A percentile compares a stretch with the other conserved stretches of the same genome.
Evolutionary conservation across 2,113 vertebrate genomes (phyloP).

Genomic region (Ibidorhyncha struthersii): DNA sequence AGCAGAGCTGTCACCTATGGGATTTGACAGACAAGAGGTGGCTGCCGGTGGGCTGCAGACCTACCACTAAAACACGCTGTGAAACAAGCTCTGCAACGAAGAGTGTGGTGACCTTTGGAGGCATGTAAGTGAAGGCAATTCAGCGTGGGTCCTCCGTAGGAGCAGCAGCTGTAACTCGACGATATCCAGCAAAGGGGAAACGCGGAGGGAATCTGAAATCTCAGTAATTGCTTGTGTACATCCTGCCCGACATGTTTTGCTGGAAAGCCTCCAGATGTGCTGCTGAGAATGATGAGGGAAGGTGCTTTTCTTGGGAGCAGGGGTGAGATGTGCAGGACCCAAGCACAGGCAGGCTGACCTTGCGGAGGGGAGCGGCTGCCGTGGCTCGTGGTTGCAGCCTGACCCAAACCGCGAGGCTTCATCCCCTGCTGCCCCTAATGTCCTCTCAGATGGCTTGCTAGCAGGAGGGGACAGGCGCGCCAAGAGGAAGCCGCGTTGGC

Average conservation of each 20-base stretch:
- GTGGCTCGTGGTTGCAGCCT: constrained; percentile 51
- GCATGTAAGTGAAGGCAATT: not conserved
- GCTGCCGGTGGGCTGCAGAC: not conserved
- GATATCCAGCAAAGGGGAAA: not conserved
- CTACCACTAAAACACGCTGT: not conserved
- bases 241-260: not conserved
- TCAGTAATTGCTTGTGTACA: not conserved
- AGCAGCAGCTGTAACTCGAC: not conserved
- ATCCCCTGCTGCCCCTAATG: constrained; percentile 43
- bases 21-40: not conserved
- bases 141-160: not conserved
- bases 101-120: not conserved
- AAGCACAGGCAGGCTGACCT: constrained; percentile 57
- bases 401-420: constrained; percentile 28
- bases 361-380: constrained; percentile 11
- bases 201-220: not conserved
- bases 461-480: constrained; percentile 54
- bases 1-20: not conserved
- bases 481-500: constrained; percentile 52
- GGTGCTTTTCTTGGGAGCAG: not conserved
- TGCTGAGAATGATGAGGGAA: constrained; percentile 2
- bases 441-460: constrained; percentile 68
- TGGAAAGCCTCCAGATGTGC: constrained; percentile 44
- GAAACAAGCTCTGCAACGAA: not conserved
- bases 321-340: not conserved